Evolutionary conservation across 2,113 vertebrate genomes (phyloP), one percentile per base, ranked within the genome.

Genomic region (Phalacrocorax carbo): DNA sequence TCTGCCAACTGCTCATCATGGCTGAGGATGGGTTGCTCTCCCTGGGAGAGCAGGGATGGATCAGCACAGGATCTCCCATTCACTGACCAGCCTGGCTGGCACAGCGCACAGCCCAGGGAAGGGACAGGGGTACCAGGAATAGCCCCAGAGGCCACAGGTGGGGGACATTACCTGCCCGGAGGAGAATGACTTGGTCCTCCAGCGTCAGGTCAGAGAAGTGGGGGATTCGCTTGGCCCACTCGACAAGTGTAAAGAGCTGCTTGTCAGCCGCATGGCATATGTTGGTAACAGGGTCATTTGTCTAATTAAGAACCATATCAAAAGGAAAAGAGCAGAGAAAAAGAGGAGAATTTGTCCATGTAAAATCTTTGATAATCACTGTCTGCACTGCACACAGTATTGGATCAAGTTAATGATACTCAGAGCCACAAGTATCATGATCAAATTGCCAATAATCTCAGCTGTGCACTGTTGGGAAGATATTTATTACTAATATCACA

Each of bases 261-360:
- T 99, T 99, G 95, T 99, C 99, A 5, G 99, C 99, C 0, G 99
- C 99, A 0, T 99, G 99, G 97, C 99, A 99, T 94, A 99, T 99
- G 93, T 99, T 99, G 93, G 99, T 99, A 94, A 99, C 99, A 1
- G 99, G 99, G 97, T 99, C 99, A 2, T 99, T 99, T 15, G 98
- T 99, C 99, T 99, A 77, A 32, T 40, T 18, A 85, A 84, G 32
- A 90, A 32, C 0, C 1, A 55, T 15, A 32, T 25, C 27, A 34
- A 51, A n/a, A 42, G 13, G 19, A 84, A 90, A 92, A 55, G 29
- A 82, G 23, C 48, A 72, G 58, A 82, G 46, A 26, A 55, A 78
- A 55, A 93, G 10, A 44, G 5, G 12, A 38, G 42, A 79, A 79
- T n/a, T 64, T 42, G 30, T 69, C 75, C 82, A 1, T 20, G 32